Evolutionary conservation across 2,113 vertebrate genomes (phyloP).

Genomic region (Calypte anna): DNA sequence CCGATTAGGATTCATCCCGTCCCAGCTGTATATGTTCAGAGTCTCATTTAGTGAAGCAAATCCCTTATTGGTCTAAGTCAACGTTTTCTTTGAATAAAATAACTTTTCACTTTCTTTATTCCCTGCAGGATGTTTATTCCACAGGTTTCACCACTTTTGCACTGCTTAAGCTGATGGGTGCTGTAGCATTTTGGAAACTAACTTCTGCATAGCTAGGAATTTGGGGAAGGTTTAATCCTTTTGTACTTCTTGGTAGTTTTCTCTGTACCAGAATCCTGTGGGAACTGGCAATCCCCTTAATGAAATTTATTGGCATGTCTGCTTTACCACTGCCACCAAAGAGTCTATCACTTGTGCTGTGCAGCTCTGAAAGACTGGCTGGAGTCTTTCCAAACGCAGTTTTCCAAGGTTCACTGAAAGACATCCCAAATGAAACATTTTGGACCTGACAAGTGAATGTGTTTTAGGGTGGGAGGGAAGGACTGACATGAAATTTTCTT

Average conservation of each 20-base stretch:
- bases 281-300: not conserved
- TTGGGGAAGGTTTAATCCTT: not conserved
- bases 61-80: not conserved
- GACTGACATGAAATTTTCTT: not conserved
- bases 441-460: not conserved
- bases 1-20: not conserved
- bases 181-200: not conserved
- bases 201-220: not conserved
- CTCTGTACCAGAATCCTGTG: not conserved
- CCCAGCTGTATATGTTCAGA: not conserved
- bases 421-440: not conserved
- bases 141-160: not conserved
- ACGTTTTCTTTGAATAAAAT: not conserved
- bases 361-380: not conserved
- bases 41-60: not conserved
- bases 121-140: not conserved
- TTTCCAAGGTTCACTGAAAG: not conserved
- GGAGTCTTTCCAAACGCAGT: not conserved
- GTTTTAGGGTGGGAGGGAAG: not conserved
- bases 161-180: not conserved
- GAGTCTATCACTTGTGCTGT: not conserved
- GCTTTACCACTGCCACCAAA: not conserved
- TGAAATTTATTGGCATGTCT: not conserved
- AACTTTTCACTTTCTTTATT: not conserved
- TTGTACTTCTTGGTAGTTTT: not conserved